Conservation (phyloP, 2,888 invertebrate genomes). For the Ernsta delagoae region DNA sequence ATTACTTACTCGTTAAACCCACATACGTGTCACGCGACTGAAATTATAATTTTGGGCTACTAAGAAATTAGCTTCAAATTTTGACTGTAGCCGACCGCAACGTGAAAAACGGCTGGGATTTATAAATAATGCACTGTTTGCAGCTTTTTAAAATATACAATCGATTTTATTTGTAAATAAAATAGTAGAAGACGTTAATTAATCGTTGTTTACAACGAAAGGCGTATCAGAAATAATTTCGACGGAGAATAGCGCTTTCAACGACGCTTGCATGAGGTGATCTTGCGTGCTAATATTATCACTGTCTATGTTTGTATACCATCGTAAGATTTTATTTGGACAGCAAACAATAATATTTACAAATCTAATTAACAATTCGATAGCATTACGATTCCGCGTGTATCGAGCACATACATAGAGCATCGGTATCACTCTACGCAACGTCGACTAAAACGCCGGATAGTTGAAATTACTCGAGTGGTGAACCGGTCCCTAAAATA, state of each 20-base stretch:
- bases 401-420: conserved; percentile 1
- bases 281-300: conserved; percentile 7
- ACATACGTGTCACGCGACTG: background rate
- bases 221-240: background rate
- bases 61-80: background rate
- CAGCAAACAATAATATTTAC: conserved; percentile 29
- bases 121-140: too few relatives aligned
- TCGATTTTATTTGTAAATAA: too few relatives aligned
- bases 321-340: conserved; percentile 27
- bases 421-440: conserved; percentile 24
- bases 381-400: background rate
- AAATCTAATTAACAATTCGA: conserved; percentile 18
- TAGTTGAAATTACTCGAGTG: conserved; percentile 23
- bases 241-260: background rate
- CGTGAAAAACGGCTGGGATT: background rate
- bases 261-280: background rate
- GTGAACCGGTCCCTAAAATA: conserved; percentile 30
- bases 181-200: too few relatives aligned
- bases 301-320: conserved; percentile 22
- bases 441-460: conserved; percentile 15
- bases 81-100: background rate
- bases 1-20: background rate
- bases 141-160: too few relatives aligned
- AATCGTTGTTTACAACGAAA: too few relatives aligned
- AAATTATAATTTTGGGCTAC: background rate